Base-by-base conservation (phyloP, 2,797 vertebrate species). In the Rhodeus uyekii region DNA sequence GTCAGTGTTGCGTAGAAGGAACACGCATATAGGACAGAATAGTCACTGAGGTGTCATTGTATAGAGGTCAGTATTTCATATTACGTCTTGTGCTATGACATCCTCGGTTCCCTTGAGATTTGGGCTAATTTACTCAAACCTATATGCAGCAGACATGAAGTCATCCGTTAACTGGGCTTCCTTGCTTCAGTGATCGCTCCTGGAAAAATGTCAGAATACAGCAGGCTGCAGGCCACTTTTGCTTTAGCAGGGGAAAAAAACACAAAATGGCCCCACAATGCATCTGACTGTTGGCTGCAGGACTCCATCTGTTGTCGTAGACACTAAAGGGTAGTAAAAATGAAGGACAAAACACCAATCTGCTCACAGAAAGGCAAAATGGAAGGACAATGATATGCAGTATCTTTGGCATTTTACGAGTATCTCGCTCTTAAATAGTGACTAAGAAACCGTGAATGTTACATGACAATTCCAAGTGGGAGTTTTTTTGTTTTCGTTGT, bases 241-340 rank as follows among this genome's bases (percentile, higher is more conserved):
- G 50, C 84, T 38, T 84, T 84, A 55, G 48, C n/a, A 53, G 50
- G n/a, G n/a, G 81, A 83, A 63, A 76, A 78, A 27, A 65, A 77
- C 38, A 78, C 60, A 55, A 76, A 82, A 86, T 78, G 80, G 65
- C 36, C 19, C 74, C 69, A 39, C 72, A 78, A 83, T 82, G 64
- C 72, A 73, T 67, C 80, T 81, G 82, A 53, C 58, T 32, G 22
- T 63, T 48, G 63, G 64, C 71, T 39, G 76, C 60, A 67, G 69
- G 82, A 82, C 65, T 75, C 44, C 60, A 64, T 77, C 44, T 80
- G 39, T 46, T 73, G 67, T 61, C 50, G 42, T 53, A 3, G 12
- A 42, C 50, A 53, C 75, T 83, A 44, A 42, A 83, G 76, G 75
- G 71, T 68, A 81, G 78, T 67, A 29, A 64, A 71, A 10, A 48